phyloP scores from a whole-genome alignment of 2,113 vertebrate genomes.

The Chaetodon auriga region DNA sequence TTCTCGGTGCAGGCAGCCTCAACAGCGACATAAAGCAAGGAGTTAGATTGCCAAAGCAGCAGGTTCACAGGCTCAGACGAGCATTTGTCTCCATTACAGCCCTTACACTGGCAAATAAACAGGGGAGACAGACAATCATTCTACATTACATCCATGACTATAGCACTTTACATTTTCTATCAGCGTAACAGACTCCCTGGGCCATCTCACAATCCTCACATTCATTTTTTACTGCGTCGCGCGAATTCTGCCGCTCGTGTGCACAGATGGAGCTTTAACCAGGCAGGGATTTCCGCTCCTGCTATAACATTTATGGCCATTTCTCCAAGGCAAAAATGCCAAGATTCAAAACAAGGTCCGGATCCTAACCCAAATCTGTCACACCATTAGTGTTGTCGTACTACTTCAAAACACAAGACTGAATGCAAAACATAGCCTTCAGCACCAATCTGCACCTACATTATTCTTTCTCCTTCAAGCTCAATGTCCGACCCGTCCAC shows the following conservation, averaged over 20 bases:
- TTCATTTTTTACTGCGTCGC: conserved; percentile 68
- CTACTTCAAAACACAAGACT: conserved; percentile 39
- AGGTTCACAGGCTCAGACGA: conserved; percentile 65
- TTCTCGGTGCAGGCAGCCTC: conserved; percentile 25
- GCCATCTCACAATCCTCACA: conserved; percentile 66
- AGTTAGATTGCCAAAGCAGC: conserved; percentile 52
- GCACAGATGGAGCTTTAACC: conserved; percentile 73
- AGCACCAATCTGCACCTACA: background rate
- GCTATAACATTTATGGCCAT: conserved; percentile 61
- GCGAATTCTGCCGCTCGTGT: conserved; percentile 47
- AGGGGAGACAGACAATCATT: conserved; percentile 81
- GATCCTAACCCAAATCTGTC: conserved; percentile 68
- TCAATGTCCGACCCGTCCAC: conserved; percentile 23
- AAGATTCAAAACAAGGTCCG: conserved; percentile 65
- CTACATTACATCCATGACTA: conserved; percentile 81
- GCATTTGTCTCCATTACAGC: conserved; percentile 82
- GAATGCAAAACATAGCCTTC: conserved; percentile 33
- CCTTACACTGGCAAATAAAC: conserved; percentile 77
- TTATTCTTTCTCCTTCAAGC: conserved; percentile 16
- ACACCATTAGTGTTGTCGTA: conserved; percentile 36
- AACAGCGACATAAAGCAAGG: background rate
- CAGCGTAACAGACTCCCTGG: conserved; percentile 74
- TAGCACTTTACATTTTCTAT: conserved; percentile 81
- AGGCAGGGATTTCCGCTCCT: conserved; percentile 60
- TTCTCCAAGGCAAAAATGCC: conserved; percentile 56